Evolutionary conservation across 2,113 vertebrate species (phyloP), one percentile per base, ranked within the genome.

Genomic region (Myotis yumanensis): DNA sequence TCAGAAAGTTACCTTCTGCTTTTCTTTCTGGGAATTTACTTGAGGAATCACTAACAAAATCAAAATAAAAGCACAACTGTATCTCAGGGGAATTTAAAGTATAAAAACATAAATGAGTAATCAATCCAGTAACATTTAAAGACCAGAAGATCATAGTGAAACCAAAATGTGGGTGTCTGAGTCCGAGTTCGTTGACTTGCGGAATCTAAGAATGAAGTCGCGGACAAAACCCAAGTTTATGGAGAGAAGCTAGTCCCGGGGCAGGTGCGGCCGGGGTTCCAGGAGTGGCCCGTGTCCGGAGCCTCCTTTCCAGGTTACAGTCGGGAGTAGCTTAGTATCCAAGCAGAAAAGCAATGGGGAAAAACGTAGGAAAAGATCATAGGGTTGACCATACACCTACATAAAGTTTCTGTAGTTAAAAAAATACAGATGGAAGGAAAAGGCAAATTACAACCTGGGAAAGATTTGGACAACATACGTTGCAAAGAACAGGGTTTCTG

Each of bases 1-100:
- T 62, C 48, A 71, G 17, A 81, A 91, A 28, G 48, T 80, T 91
- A 89, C 23, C n/a, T 86, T 95, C 66, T 48, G n/a, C 16, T 86
- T 86, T 72, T 54, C 23, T 82, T 91, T 66, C 37, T 73, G 68
- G 86, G 30, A 89, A 89, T 37, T 86, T 93, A 83, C 62, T 57
- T 69, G 64, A 80, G 69, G 48, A 88, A 46, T 73, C 43, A 94
- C 5, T 25, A 43, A 37, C n/a, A 87, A 95, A 95, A 93, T 81
- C 40, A 89, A 95, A 97, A 69, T 43, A 32, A 69, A 96, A 87
- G 54, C 43, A 84, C 73, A 94, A 80, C 20, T 57, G 14, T 75
- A 64, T 86, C 20, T 89, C 30, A 84, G 52, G 35, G 35, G 51
- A 11, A 87, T 69, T 87, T 75, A 62, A 64, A 84, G 12, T 32